Conservation (phyloP, 2,888 invertebrate genomes). For the Ophion ventricosus region DNA sequence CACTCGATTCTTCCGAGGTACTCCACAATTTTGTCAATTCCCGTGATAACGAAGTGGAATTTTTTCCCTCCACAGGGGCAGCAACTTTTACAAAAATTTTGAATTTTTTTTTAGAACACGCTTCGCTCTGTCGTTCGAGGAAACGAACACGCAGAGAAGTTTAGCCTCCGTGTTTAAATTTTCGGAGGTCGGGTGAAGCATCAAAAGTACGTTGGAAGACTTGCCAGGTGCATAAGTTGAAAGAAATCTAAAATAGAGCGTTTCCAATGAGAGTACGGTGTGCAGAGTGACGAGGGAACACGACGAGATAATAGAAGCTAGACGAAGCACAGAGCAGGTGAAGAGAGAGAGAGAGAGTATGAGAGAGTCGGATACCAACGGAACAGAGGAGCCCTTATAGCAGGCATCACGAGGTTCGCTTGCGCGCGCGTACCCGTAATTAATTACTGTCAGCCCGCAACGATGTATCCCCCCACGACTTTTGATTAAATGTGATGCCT, state of each 20-base stretch:
- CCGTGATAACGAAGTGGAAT: not conserved
- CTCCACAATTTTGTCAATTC: not conserved
- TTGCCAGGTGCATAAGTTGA: not conserved
- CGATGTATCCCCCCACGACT: conserved; percentile 64
- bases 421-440: conserved; percentile 74
- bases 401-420: conserved; percentile 63
- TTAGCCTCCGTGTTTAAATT: not conserved
- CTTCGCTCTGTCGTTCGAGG: too few species aligned
- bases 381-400: conserved; percentile 13
- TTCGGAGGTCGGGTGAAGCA: not conserved
- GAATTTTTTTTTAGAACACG: not conserved
- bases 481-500: conserved; percentile 66
- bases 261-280: not conserved
- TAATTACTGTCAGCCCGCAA: conserved; percentile 73
- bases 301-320: not conserved
- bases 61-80: not conserved
- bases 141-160: too few species aligned
- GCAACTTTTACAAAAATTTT: not conserved
- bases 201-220: not conserved
- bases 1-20: not conserved
- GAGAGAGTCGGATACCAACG: conserved; percentile 24
- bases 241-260: not conserved
- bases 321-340: not conserved
- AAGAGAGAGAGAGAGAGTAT: conserved; percentile 34
- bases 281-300: not conserved